Evolutionary conservation across 2,797 vertebrate genomes (phyloP), one percentile per base, ranked within the genome.

Genomic region (Lagocephalus sceleratus): DNA sequence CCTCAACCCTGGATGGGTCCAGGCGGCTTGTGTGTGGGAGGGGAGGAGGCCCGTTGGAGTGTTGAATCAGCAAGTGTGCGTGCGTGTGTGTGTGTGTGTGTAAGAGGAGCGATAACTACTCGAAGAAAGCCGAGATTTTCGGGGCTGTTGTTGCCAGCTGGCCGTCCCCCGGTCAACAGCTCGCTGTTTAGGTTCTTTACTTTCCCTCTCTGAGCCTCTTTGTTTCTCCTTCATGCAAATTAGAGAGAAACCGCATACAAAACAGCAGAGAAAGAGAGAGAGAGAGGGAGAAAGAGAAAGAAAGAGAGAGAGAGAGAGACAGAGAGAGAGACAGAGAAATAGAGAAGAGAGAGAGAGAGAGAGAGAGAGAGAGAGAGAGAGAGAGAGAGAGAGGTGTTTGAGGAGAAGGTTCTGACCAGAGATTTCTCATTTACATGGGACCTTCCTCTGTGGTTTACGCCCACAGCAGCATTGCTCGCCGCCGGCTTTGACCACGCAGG

Each of bases 111-210:
- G 65, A 73, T 81, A 87, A 81, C 79, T 74, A 63, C 73, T 49
- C 44, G 77, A 78, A 86, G 78, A 84, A 78, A 81, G 81, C 79
- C 76, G 55, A 68, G 62, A 84, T 84, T 85, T n/a, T 85, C 79
- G 83, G 84, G 85, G 81, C 75, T 73, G 71, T 63, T 68, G 61
- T 52, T 57, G 76, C 76, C 83, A 84, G 79, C 71, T 85, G 82
- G 64, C 57, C 65, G 59, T 21, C 23, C 76, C 78, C 68, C n/a
- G 68, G 75, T 84, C 84, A 82, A 73, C 71, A 67, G 68, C 56
- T 73, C 71, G 56, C 57, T 66, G 51, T 81, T 73, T 76, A 71
- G 60, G 68, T 65, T 73, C 59, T 56, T 58, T 61, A 72, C 69
- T 82, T 71, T 79, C 75, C 59, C 61, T 72, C 57, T 49, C 32